Evolutionary conservation across 2,113 vertebrate genomes (phyloP), one percentile per base, ranked within the genome.

Genomic region (Petroica traversi): DNA sequence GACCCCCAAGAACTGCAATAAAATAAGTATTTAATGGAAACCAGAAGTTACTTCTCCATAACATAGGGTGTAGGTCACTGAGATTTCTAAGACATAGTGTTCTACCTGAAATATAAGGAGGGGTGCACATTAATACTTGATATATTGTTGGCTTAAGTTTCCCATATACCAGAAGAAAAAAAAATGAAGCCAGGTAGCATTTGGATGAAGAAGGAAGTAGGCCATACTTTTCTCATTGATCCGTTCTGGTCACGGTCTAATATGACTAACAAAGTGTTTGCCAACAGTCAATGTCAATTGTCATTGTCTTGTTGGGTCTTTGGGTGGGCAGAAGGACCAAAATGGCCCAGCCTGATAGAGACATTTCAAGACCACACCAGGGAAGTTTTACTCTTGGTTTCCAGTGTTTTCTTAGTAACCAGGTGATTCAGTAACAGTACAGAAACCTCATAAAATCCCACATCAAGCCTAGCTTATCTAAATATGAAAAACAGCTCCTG

Each of bases 371-470:
- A 64, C 8, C 14, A 8, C 36, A 51, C 19, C 14, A 51, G 28
- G 33, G 29, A 89, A 15, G 48, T 73, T 91, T 89, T 61, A 57
- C 24, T 85, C 79, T 11, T 67, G 36, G 3, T 86, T 90, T 86
- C 75, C 29, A 36, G 12, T 36, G 31, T 68, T 85, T 85, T 41
- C 38, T 69, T 66, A 69, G 49, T 31, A 93, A 31, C n/a, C n/a
- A 88, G 74, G 62, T 85, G 78, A 38, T 88, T 12, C 71, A 49
- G 40, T n/a, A 81, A 62, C 12, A 78, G n/a, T 49, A 80, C 17
- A 77, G 84, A 89, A 93, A 85, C 55, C 55, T 59, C 71, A 52
- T 38, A 78, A 86, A 94, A 89, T 89, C 88, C 85, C 88, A 75
- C 45, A 76, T 74, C 81, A 85, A 82, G 26, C 31, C 74, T 85